Percentiles rank a stretch among this genome's conserved stretches.
Conservation (phyloP, 1,140 invertebrate genomes). For the Fopius arisanus region DNA sequence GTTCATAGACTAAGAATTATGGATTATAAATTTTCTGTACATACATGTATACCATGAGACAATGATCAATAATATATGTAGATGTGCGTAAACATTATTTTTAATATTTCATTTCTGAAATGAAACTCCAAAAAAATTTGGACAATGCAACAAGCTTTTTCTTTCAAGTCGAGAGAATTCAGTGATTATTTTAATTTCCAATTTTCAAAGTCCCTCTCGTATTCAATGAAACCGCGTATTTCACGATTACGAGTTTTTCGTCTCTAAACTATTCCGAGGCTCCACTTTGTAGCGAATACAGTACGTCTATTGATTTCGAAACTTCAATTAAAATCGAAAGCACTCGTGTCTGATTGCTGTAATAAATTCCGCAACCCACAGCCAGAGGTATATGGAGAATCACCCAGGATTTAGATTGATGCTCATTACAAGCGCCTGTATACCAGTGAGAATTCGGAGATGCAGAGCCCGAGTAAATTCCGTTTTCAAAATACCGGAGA, state of each 20-base stretch:
- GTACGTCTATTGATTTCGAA: background rate
- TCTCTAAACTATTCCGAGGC: background rate
- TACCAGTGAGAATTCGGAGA: background rate
- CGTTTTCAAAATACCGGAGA: background rate
- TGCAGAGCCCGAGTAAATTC: background rate
- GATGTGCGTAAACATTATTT: background rate
- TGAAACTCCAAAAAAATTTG: no score
- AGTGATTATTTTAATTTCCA: no score
- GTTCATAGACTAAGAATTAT: background rate
- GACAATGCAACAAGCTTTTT: no score
- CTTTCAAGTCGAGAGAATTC: no score
- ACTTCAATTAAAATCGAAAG: background rate
- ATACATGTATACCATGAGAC: slow-evolving; percentile 18
- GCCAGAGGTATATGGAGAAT: background rate
- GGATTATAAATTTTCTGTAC: slow-evolving; percentile 15
- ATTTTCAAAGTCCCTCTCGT: no score
- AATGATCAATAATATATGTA: slow-evolving; percentile 2
- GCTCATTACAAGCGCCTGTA: background rate
- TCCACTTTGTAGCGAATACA: background rate
- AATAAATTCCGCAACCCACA: background rate
- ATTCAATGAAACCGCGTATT: no score
- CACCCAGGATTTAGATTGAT: background rate
- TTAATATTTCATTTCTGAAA: background rate
- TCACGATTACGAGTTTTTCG: no score
- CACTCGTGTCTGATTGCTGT: background rate